These are phyloP conservation scores for Ciconia boyciana DNA, from an alignment of 2,113 vertebrate species.

Conservation along the genomic window DNA sequence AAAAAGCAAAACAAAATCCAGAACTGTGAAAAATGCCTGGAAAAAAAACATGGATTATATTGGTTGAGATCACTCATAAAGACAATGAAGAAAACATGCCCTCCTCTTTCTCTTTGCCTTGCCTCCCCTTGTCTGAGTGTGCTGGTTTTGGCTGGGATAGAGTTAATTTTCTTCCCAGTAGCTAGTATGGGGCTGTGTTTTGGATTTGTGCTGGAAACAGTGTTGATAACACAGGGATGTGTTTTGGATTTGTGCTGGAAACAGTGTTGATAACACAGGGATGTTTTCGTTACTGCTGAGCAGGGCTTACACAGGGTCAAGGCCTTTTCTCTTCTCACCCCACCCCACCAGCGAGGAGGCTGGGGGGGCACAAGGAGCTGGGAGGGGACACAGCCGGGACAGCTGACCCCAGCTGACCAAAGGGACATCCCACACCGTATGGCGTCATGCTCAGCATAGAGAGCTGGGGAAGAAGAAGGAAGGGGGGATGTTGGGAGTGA, in stretches of 20 bases:
- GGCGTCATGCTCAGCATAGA: background rate
- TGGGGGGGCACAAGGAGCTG: too few species aligned
- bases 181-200: background rate
- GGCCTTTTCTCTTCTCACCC: background rate
- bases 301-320: background rate
- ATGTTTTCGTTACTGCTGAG: background rate
- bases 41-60: background rate
- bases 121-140: background rate
- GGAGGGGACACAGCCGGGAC: background rate
- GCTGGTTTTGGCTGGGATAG: background rate
- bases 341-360: background rate
- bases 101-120: background rate
- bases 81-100: background rate
- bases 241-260: background rate
- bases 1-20: background rate
- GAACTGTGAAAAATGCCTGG: background rate
- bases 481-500: background rate
- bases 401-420: background rate
- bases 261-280: background rate
- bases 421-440: background rate
- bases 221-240: background rate
- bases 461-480: background rate
- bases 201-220: background rate
- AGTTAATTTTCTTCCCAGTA: background rate
- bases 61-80: background rate